Base-by-base conservation (phyloP, 2,797 vertebrate species). In the Nasua narica region DNA sequence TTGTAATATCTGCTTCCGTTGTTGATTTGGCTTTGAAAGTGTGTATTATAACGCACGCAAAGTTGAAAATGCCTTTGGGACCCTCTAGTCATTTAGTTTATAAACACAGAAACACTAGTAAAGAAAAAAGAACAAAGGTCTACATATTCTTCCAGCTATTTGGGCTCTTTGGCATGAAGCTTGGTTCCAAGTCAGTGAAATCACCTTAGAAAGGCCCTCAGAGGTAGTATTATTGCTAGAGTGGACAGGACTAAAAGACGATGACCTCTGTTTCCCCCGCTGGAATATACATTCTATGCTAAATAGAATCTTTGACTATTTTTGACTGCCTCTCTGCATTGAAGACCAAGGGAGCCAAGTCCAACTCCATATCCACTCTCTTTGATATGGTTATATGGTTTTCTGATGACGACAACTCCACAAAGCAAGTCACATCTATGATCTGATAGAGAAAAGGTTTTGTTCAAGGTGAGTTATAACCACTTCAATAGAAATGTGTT, bases 401-500 rank as follows among this genome's bases (percentile, higher is more conserved):
- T 93, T 81, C 52, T 77, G 40, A 85, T 79, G 46, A 91, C 18
- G 54, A 16, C 16, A 85, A 65, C 52, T 67, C 13, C 27, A 69
- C 52, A 76, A 95, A 76, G 37, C 37, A 78, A 60, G 85, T 95
- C 12, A 56, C 58, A 35, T 82, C 25, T 93, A 43, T 86, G 23
- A 82, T 37, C 60, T 82, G 25, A 95, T 37, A 87, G 87, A 77
- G 62, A 84, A 76, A 78, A 76, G 9, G 2, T 58, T 97, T 97
- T 85, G 37, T 83, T 93, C 60, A 74, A 94, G 18, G 5, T 89
- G 14, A 91, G 10, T 77, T 82, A 56, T 43, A 77, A 72, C 37
- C 60, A 85, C 50, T 94, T 76, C 37, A 82, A 35, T 37, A 95
- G 46, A 92, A 96, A 95, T 56, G n/a, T 35, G 56, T 94, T 92